Percentiles rank a stretch among this genome's conserved stretches.
These are phyloP conservation scores for Hiodon alosoides DNA, from an alignment of 2,113 vertebrate genomes.

Conservation along the genomic window DNA sequence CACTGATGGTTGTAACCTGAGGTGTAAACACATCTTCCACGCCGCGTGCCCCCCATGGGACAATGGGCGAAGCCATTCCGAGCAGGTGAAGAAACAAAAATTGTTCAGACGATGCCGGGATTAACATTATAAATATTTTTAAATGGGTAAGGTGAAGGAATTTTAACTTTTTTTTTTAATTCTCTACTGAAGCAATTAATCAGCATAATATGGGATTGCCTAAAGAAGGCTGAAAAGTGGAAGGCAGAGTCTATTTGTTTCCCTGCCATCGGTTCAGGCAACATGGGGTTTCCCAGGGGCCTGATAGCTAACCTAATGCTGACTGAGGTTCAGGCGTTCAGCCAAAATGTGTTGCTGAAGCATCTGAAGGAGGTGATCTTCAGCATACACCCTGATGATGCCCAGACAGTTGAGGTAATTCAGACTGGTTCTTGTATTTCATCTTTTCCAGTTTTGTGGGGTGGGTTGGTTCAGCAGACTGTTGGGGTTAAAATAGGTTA, in stretches of 20 bases:
- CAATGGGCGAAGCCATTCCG: not conserved
- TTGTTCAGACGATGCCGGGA: too few relatives aligned
- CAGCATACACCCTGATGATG: slow-evolving; percentile 65
- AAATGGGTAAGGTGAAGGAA: too few relatives aligned
- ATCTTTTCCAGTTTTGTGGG: too few relatives aligned
- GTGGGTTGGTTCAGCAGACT: too few relatives aligned
- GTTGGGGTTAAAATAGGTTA: too few relatives aligned
- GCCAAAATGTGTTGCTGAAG: slow-evolving; percentile 33
- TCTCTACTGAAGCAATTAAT: slow-evolving; percentile 35
- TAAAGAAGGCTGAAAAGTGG: slow-evolving; percentile 58
- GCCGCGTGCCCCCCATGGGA: slow-evolving; percentile 59
- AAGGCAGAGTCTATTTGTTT: slow-evolving; percentile 65
- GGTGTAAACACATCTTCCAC: slow-evolving; percentile 64
- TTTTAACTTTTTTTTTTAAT: not conserved
- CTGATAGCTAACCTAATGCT: slow-evolving; percentile 66
- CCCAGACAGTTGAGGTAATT: slow-evolving; percentile 30
- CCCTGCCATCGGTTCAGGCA: slow-evolving; percentile 82
- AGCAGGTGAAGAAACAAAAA: slow-evolving; percentile 49
- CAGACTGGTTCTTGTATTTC: too few relatives aligned
- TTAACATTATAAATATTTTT: slow-evolving; percentile 9
- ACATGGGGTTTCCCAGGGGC: slow-evolving; percentile 69
- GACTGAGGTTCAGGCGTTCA: slow-evolving; percentile 59
- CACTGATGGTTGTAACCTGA: slow-evolving; percentile 62
- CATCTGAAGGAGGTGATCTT: slow-evolving; percentile 66
- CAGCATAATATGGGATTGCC: slow-evolving; percentile 58